Evolutionary conservation across 2,888 invertebrate genomes (phyloP), one percentile per base, ranked within the genome.

Genomic region (Andrena fulva): DNA sequence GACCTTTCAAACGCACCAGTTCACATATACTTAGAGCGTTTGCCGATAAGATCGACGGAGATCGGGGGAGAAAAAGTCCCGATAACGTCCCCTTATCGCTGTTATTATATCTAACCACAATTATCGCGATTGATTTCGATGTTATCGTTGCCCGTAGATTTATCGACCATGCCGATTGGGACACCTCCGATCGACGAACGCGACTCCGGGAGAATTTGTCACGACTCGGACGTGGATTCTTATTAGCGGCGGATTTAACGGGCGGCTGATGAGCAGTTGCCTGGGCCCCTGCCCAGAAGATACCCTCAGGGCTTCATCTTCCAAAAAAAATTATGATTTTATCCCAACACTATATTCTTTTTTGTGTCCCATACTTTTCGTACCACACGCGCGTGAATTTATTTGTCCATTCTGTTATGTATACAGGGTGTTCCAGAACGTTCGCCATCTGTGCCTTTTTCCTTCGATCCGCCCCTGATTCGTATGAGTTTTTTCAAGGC

Each of bases 1-100:
- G 91, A 86, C 93, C 94, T 93, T 75, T 75, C 59, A 52, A 54
- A 67, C 56, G 50, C 29, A 74, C 24, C 29, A 27, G 16, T 59
- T 73, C 12, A 8, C n/a, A 27, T 60, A 70, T 4, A 12, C 12
- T 76, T 72, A 42, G 29, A 70, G 8, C 31, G 48, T 29, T 63
- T 3, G n/a, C 16, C 35, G 84, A 83, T 80, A 76, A 64, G 56
- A 73, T 79, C 33, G 48, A 24, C 0, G 8, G 16, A 27, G 52
- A 72, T 35, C 10, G 20, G 1, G 12, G 27, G 42, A 64, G 62
- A 68, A 73, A 72, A 31, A 27, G n/a, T 20, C 1, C 0, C 12
- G 60, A 75, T 71, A 79, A 31, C 27, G 16, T 20, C 5, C 27
- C 5, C 20, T 68, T 81, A 82, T 82, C 77, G 35, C 33, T 20